Base-by-base conservation (phyloP, 2,888 invertebrate species). In the Thumatha senex region DNA sequence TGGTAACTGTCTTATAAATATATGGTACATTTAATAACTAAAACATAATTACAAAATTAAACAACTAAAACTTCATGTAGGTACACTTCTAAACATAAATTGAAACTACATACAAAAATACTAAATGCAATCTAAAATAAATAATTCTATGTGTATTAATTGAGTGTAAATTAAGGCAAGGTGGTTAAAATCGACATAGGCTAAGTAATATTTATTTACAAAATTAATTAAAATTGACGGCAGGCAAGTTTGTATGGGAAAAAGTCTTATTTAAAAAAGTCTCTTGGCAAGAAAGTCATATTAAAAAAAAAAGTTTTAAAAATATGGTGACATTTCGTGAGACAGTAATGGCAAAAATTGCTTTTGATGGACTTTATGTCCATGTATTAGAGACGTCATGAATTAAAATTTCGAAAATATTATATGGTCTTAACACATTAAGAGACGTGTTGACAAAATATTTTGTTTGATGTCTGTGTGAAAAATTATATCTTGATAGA, bases 101-200 rank as follows among this genome's bases (percentile, higher is more conserved):
- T 41, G 18, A 63, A 18, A 41, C 46, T 74, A 72, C 77, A 64
- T 70, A 74, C 65, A 70, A 63, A 24, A 63, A 65, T 71, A 73
- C 61, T 78, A 76, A 77, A 77, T 74, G 74, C 74, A 65, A 61
- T 63, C 46, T 54, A 65, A 61, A 58, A 59, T 57, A 61, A 24
- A 61, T 58, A 71, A 66, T 62, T 66, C 70, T 70, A 72, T 70
- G 62, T 55, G 50, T 54, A 52, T 7, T 3, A 7, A 34, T 61
- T 40, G 48, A 47, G 42, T 53, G 33, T 60, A 41, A 57, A 55
- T 50, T 51, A 69, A 52, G 83, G 83, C 83, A 84, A 83, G 82
- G 74, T 63, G 61, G 8, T 60, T 53, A 53, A 14, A 56, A 64
- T 64, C 74, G 74, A 78, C 74, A 79, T 75, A 71, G 49, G 50